Evolutionary conservation across 2,797 vertebrate genomes (phyloP), one percentile per base, ranked within the genome.

Genomic region (Phalloptychus januarius): DNA sequence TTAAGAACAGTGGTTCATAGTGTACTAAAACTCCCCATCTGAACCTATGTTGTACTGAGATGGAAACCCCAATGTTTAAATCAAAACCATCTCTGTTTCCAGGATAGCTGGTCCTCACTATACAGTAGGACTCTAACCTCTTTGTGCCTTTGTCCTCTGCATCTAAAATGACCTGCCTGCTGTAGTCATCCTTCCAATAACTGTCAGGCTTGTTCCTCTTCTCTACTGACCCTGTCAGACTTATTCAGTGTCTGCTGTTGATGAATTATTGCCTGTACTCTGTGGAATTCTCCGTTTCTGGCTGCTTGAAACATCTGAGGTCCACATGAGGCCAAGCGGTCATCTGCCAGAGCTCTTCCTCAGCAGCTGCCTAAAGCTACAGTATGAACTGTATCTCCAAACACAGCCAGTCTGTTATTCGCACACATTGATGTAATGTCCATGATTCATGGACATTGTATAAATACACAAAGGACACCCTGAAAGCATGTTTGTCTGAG

Each of bases 271-370:
- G 74, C 83, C 80, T 75, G 36, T 50, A 38, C 74, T 79, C 75
- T 54, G 72, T 79, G 90, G 90, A 93, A 91, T 89, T 89, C 89
- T 79, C 40, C 46, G 71, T 87, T 82, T 83, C 79, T 77, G 69
- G 74, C 80, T 77, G 78, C 81, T 82, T 85, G 48, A 77, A 84
- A 92, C 93, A 93, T 93, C 90, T 92, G 93, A 94, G 7, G 82
- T 80, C 89, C 92, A 93, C 83, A 89, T 92, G 92, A 91, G 56
- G 74, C 75, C 2, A 18, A 31, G 58, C 28, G 63, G 71, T 90
- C 87, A 82, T 83, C 84, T 86, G 87, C 81, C 44, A 8, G 85
- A 85, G 77, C 85, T 79, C 69, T 65, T 87, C 75, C 86, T 85
- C 88, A 91, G 77, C 70, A 65, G 72, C 71, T 79, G 81, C 76